A percentile compares a stretch with the other conserved stretches of the same genome.
Evolutionary conservation across 92 coral and sea anemone species (phyloP).

Genomic region (Pocillopora grandis): DNA sequence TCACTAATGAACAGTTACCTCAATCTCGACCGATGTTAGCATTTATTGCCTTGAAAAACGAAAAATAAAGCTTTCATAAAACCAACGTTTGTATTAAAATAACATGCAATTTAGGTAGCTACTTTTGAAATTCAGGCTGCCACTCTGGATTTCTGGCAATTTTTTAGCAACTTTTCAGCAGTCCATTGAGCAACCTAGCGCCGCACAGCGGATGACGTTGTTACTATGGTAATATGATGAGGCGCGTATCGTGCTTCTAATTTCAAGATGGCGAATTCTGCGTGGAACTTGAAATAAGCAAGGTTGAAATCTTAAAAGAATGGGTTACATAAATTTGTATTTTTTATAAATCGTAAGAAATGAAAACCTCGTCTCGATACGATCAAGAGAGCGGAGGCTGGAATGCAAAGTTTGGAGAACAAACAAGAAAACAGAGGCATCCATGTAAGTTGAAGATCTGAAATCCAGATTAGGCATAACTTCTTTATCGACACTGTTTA

Average conservation of each 20-base stretch:
- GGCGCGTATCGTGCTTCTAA: constrained; percentile 41
- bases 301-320: not conserved
- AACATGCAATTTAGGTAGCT: no score
- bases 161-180: no score
- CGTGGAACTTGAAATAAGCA: no score
- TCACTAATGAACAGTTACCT: no score
- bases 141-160: no score
- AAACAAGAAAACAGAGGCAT: constrained; percentile 72
- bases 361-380: not conserved
- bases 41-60: no score
- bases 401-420: constrained; percentile 84
- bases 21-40: no score
- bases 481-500: not conserved
- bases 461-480: no score
- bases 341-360: not conserved
- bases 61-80: no score
- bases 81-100: no score
- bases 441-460: constrained; percentile 55
- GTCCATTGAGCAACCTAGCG: no score
- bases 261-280: constrained; percentile 48
- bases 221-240: constrained; percentile 32
- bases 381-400: constrained; percentile 55
- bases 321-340: not conserved
- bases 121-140: no score
- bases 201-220: not conserved